A percentile compares a stretch with the other conserved stretches of the same genome.
Conservation (phyloP, 1,140 invertebrate genomes). For the Drosophila sucinea region DNA sequence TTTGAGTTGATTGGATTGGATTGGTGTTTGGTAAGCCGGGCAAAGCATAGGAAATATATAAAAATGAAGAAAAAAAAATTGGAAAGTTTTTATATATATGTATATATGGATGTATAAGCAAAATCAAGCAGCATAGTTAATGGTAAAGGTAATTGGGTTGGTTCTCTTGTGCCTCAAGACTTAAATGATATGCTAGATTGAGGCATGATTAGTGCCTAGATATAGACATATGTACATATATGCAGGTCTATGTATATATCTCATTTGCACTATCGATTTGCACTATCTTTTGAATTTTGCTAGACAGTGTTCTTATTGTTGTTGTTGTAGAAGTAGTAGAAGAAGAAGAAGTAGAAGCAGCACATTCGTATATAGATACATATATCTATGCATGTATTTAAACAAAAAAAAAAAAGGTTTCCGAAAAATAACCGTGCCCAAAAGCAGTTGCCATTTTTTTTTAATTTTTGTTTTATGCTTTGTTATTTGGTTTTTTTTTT, state of each 20-base stretch:
- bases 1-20: conserved; percentile 27
- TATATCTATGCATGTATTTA: background rate
- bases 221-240: background rate
- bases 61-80: conserved; percentile 52
- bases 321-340: background rate
- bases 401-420: conserved; percentile 27
- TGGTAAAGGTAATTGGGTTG: background rate
- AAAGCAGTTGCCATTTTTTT: conserved; percentile 50
- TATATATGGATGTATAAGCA: conserved; percentile 15
- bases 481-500: conserved; percentile 37
- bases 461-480: conserved; percentile 30
- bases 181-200: conserved; percentile 3
- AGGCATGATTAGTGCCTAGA: background rate
- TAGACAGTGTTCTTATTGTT: too few species aligned
- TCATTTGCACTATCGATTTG: background rate
- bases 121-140: conserved; percentile 5
- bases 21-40: conserved; percentile 71
- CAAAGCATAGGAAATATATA: conserved; percentile 81
- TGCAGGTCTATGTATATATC: background rate
- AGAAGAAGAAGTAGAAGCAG: conserved; percentile 28
- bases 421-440: conserved; percentile 64
- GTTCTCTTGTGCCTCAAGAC: conserved; percentile 2
- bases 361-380: conserved; percentile 30
- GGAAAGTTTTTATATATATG: conserved; percentile 10
- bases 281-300: background rate